These are phyloP conservation scores for Phataginus tetradactyla DNA, from an alignment of 2,797 vertebrate genomes.

Conservation along the genomic window DNA sequence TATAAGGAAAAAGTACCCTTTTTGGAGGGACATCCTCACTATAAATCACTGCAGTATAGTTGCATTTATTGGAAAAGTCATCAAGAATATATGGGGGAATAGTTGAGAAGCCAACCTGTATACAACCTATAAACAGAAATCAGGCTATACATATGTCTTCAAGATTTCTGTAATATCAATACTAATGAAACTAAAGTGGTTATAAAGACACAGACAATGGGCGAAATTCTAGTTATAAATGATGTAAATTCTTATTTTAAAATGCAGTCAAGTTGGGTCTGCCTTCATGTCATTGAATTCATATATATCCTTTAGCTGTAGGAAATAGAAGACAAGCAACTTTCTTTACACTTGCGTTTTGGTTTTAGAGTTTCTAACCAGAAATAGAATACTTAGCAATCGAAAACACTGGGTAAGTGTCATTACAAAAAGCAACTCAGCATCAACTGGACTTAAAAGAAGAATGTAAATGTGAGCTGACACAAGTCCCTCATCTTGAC, in stretches of 20 bases:
- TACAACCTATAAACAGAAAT: background rate
- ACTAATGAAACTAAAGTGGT: background rate
- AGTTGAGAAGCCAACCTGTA: background rate
- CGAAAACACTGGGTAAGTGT: background rate
- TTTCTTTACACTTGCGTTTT: background rate
- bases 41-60: background rate
- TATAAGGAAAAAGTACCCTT: background rate
- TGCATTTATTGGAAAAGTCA: background rate
- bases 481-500: background rate
- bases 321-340: background rate
- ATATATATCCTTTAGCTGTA: background rate
- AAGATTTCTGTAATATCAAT: background rate
- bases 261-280: background rate
- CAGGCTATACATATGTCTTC: background rate
- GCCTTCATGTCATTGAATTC: background rate
- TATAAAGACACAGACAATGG: background rate
- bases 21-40: background rate
- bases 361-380: background rate
- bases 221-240: background rate
- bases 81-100: background rate
- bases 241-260: background rate
- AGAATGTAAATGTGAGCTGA: background rate
- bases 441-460: background rate
- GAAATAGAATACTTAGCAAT: background rate
- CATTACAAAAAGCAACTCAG: background rate